Base-by-base conservation (phyloP, 2,113 vertebrate genomes). In the Romanogobio albipinnatus region DNA sequence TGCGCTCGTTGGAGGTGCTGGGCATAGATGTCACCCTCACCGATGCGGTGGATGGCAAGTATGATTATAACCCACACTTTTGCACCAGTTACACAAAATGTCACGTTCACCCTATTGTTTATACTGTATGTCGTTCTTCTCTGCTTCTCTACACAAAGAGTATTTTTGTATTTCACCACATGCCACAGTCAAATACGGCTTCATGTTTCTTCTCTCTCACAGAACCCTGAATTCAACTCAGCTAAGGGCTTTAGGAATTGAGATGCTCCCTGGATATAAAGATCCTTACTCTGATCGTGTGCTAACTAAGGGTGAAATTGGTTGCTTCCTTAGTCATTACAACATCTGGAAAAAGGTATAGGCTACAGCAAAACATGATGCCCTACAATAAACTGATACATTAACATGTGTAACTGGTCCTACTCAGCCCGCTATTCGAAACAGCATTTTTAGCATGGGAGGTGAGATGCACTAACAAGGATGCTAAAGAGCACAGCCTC, bases 251-350 rank as follows among this genome's bases (percentile, higher is more conserved):
- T 88, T 98, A 89, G 96, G 95, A 73, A 98, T 99, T 8, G 97
- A 98, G 77, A 98, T 98, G 96, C 89, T 99, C 68, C 97, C 98
- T 0, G 96, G 91, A 0, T 99, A 99, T 79, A 95, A 90, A 74
- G 98, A 99, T 84, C 98, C 98, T 0, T 99, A 99, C 83, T 98
- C 97, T 9, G 96, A 96, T n/a, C 93, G 98, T 47, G 96, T 97
- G 0, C 91, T 99, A 1, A 99, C 98, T 80, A 91, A 96, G 83
- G 98, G 98, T 26, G 98, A 99, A 92, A 97, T 99, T 0, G 98
- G 98, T 84, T 99, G 98, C 93, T 99, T 99, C 92, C 97, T 99
- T 15, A 99, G 98, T 87, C 98, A 99, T 90, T 95, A 97, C 87
- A 96, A 96, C 56, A 93, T 97, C 88, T 99, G 98, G 98, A 97